Percentiles rank a stretch among this genome's conserved stretches.
Conservation (phyloP, 2,113 vertebrate genomes). For the Caranx melampygus region DNA sequence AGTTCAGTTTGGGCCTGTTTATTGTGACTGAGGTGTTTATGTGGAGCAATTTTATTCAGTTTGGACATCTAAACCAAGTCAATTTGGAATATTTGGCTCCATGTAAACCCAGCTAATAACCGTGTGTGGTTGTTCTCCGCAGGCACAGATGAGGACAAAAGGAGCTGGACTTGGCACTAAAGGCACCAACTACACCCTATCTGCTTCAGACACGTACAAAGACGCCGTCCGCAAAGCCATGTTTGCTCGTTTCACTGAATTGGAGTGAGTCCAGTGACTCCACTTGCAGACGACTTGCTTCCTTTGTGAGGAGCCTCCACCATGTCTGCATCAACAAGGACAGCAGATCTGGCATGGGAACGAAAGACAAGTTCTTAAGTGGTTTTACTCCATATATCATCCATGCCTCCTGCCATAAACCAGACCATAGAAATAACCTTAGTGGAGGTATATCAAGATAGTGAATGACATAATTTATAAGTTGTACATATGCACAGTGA, state of each 20-base stretch:
- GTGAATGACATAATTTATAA: conserved; percentile 73
- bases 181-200: conserved; percentile 93
- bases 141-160: conserved; percentile 95
- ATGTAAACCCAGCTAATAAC: too few relatives aligned
- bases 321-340: neutral
- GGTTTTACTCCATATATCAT: conserved; percentile 22
- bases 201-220: conserved; percentile 95
- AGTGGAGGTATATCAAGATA: conserved; percentile 16
- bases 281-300: neutral
- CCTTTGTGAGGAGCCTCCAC: neutral
- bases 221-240: conserved; percentile 98
- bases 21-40: too few relatives aligned
- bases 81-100: too few relatives aligned
- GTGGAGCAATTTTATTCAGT: too few relatives aligned
- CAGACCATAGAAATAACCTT: conserved; percentile 3
- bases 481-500: conserved; percentile 77
- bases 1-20: too few relatives aligned
- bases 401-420: conserved; percentile 10
- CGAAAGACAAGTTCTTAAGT: neutral
- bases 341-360: neutral
- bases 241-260: conserved; percentile 98
- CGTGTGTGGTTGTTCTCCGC: conserved; percentile 36
- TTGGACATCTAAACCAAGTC: too few relatives aligned
- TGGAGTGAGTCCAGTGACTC: conserved; percentile 85
- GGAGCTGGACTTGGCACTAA: conserved; percentile 96